Base-by-base conservation (phyloP, 2,113 vertebrate genomes). In the Scytalopus superciliaris region DNA sequence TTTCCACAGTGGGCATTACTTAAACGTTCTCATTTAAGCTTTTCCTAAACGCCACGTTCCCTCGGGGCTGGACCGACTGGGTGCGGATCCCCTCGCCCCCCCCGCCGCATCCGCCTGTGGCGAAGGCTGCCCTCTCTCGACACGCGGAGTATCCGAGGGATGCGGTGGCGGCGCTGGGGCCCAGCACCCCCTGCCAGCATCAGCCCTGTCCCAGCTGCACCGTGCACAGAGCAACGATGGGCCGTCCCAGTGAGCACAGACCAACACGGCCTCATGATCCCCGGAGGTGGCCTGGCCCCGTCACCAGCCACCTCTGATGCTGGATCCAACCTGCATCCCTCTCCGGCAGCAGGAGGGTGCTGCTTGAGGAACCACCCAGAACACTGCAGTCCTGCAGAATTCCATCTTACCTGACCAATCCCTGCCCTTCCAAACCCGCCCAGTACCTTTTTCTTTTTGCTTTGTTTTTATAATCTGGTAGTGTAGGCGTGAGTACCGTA, bases 51-150 rank as follows among this genome's bases (percentile, higher is more conserved):
- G 47, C 24, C 67, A 8, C 14, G n/a, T 27, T 64, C 40, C 19
- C 1, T 3, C 24, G 6, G 53, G 21, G 56, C 76, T 6, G 42
- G 47, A 19, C 47, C 2, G 3, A 27, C 9, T 35, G 45, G 53
- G 2, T 14, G 67, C 2, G 2, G 75, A 22, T 40, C 24, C 21
- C 78, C 25, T 59, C 6, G 0, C 47, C 40, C 52, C 67, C 53
- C 45, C 4, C 1, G 31, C 30, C 2, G 3, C 68, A 31, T 44
- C 81, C 47, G 19, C 60, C 33, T 0, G 24, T 0, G 67, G 96
- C 13, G 3, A 42, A 81, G 87, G 83, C 66, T 57, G 95, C 97
- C 98, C 96, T 96, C 97, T 97, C 75, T 94, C 40, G 96, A 96
- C 68, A 15, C 3, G 2, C 25, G 1, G 12, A 31, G 17, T 1